These are phyloP conservation scores for Holcopasites calliopsidis DNA, from an alignment of 1,140 invertebrate species.

Conservation along the genomic window DNA sequence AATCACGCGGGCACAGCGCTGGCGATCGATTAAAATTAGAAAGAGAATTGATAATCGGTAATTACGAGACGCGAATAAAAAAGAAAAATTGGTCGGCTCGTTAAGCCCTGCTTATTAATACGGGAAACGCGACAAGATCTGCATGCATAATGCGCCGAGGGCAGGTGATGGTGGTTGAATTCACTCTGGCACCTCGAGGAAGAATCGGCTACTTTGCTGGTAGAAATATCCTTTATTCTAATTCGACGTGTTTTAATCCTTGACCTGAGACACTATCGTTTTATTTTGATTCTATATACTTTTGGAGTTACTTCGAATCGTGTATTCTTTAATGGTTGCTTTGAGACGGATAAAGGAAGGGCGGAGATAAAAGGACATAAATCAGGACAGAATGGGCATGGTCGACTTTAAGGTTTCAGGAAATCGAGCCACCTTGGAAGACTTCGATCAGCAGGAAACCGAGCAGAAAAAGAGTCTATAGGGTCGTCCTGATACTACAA, in stretches of 20 bases:
- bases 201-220: background rate
- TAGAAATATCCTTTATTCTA: background rate
- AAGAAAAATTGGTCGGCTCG: slow-evolving; percentile 11
- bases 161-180: slow-evolving; percentile 11
- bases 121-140: slow-evolving; percentile 43
- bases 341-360: no score
- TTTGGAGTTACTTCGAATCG: no score
- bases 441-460: background rate
- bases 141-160: slow-evolving; percentile 16
- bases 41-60: slow-evolving; percentile 17
- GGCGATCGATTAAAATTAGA: slow-evolving; percentile 12
- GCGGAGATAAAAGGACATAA: background rate
- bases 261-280: no score
- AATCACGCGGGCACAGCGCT: slow-evolving; percentile 1
- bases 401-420: background rate
- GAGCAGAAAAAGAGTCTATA: background rate
- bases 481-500: slow-evolving; percentile 29
- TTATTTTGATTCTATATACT: no score
- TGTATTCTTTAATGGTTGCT: no score
- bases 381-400: background rate
- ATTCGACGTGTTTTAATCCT: no score
- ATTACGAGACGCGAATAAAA: slow-evolving; percentile 11
- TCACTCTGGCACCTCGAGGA: background rate
- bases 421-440: background rate
- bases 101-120: slow-evolving; percentile 29